These are phyloP conservation scores for Rhagoletis zephyria DNA, from an alignment of 1,140 invertebrate genomes.

Conservation along the genomic window DNA sequence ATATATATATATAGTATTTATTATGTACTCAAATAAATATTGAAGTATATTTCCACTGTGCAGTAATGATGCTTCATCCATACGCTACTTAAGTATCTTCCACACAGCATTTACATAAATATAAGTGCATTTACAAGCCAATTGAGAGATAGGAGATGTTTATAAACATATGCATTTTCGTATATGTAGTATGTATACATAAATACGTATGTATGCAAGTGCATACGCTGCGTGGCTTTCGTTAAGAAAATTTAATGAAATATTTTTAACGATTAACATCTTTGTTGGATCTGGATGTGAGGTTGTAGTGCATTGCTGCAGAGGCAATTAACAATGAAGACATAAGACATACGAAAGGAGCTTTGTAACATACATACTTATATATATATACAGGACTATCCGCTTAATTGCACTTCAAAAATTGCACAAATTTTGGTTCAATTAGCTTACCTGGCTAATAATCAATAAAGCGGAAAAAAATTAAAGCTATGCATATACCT, in stretches of 20 bases:
- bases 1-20: background rate
- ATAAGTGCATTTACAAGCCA: slow-evolving; percentile 7
- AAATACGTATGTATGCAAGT: background rate
- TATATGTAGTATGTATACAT: background rate
- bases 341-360: too few species aligned
- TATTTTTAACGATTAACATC: slow-evolving; percentile 11
- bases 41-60: background rate
- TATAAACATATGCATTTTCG: background rate
- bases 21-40: background rate
- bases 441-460: too few species aligned
- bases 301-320: background rate
- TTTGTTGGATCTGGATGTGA: background rate
- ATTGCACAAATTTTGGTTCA: too few species aligned
- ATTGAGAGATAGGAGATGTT: background rate
- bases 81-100: slow-evolving; percentile 4
- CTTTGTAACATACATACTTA: too few species aligned
- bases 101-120: background rate
- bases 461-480: too few species aligned
- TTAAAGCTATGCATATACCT: too few species aligned
- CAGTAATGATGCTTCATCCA: background rate
- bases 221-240: background rate
- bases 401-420: too few species aligned
- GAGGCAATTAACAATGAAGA: background rate
- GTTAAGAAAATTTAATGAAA: background rate
- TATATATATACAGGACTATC: too few species aligned